Base-by-base conservation (phyloP, 1,140 invertebrate species). In the Aricia agestis region DNA sequence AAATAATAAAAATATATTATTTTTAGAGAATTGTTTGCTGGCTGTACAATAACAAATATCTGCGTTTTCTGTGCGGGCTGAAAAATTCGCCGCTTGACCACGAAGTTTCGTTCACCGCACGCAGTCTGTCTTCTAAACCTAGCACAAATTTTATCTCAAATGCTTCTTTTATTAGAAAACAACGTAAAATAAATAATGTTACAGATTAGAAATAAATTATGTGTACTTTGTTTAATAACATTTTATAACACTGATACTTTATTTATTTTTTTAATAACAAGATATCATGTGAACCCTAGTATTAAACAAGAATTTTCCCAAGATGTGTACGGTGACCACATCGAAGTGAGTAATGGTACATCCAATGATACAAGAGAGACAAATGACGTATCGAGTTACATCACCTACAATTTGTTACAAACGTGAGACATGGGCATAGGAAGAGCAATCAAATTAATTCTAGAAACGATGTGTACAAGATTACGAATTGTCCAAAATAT, bases 1-100 rank as follows among this genome's bases (percentile, higher is more conserved):
- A 25, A 25, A 25, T 25, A 25, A 25, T 25, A 2, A 25, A 25
- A 25, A 25, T 25, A 25, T 25, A 25, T 25, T 25, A 25, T 25
- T 2, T 25, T 25, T 25, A 25, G 25, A 11, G 0, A 25, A 0
- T 10, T 25, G 31, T 63, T 11, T 63, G 59, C 18, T 7, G 7
- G 10, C 59, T 13, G 59, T 63, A 63, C 18, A 0, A 0, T 63
- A 25, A 63, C 59, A 31, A 63, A 63, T 63, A 19, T 25, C 18
- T 19, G 18, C 59, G 19, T 63, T 63, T 63, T 9, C 18, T 31
- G 6, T 31, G 18, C 59, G 11, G 17, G 19, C 59, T 63, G 59
- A 63, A 63, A 63, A 63, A 63, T 63, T 63, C 59, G 10, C 59
- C 5, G 19, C 18, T 63, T 25, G 59, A 63, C 59, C 59, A 25